Percentiles rank a stretch among this genome's conserved stretches.
phyloP scores from a whole-genome alignment of 1,140 invertebrate species.

The Agrilus planipennis region DNA sequence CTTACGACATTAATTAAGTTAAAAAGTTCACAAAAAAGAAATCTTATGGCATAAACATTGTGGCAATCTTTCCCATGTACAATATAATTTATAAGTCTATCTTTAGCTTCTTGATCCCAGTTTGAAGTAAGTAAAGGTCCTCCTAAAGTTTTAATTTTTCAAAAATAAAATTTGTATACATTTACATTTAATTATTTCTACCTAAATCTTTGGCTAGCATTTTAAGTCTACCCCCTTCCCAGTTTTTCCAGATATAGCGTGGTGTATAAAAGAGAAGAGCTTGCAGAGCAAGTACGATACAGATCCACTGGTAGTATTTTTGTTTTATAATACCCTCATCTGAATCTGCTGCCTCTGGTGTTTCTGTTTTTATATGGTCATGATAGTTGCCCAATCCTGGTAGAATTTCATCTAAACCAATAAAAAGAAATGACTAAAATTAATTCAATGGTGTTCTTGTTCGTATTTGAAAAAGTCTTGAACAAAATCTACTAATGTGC shows the following conservation, averaged over 20 bases:
- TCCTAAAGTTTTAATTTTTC: constrained; percentile 16
- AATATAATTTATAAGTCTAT: constrained; percentile 40
- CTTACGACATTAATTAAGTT: constrained; percentile 58
- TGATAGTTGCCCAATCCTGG: constrained; percentile 9
- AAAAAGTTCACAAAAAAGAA: constrained; percentile 57
- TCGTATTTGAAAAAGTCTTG: neutral
- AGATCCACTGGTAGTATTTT: constrained; percentile 85
- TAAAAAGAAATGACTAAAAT: neutral
- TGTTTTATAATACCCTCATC: constrained; percentile 51
- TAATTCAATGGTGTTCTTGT: neutral
- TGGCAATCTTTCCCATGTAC: constrained; percentile 44
- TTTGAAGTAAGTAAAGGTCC: constrained; percentile 40
- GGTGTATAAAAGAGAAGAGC: constrained; percentile 62
- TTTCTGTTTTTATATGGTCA: neutral
- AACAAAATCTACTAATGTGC: neutral
- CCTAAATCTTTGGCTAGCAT: constrained; percentile 39
- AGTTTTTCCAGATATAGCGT: constrained; percentile 62
- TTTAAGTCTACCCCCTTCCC: constrained; percentile 53
- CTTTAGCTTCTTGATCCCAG: constrained; percentile 41
- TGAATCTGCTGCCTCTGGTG: neutral
- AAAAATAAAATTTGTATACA: neutral
- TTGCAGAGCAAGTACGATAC: constrained; percentile 69
- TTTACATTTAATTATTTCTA: constrained; percentile 14
- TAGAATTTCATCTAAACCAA: constrained; percentile 9
- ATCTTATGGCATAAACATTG: constrained; percentile 54